Evolutionary conservation across 1,140 invertebrate genomes (phyloP).

Genomic region (Battus philenor): DNA sequence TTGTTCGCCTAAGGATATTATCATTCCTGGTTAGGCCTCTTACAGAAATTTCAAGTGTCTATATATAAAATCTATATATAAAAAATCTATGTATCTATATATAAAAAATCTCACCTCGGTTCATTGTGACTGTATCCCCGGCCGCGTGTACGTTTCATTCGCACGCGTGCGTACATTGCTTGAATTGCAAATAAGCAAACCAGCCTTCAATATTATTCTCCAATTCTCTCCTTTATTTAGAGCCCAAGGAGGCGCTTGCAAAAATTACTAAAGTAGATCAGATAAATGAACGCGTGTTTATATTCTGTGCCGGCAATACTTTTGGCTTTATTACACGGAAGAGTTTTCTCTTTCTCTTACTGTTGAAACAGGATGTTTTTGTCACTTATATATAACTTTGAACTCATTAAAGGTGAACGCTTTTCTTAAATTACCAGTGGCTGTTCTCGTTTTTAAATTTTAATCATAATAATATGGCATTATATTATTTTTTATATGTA

Average conservation of each 20-base stretch:
- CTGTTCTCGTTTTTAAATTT: no score
- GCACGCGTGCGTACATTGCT: conserved; percentile 7
- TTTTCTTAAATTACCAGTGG: conserved; percentile 12
- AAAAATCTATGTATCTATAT: no score
- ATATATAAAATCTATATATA: no score
- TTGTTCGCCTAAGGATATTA: no score
- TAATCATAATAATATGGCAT: conserved; percentile 2
- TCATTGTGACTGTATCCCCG: background rate
- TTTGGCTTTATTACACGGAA: conserved; percentile 1
- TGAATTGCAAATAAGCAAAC: conserved; percentile 16
- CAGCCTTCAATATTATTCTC: conserved; percentile 7
- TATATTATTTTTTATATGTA: background rate
- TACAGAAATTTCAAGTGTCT: no score
- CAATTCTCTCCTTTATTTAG: conserved; percentile 12
- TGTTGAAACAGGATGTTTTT: conserved; percentile 9
- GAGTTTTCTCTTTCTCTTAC: conserved; percentile 7
- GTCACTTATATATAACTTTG: conserved; percentile 5
- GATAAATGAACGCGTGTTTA: conserved; percentile 9
- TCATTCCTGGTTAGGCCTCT: no score
- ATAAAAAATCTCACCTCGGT: conserved; percentile 1
- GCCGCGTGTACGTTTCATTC: conserved; percentile 9
- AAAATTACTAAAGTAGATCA: conserved; percentile 12
- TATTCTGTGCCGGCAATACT: conserved; percentile 1
- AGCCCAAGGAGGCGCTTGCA: background rate
- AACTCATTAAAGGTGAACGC: background rate